Conservation (phyloP, 2,113 vertebrate genomes). For the Pelvicachromis taeniatus region DNA sequence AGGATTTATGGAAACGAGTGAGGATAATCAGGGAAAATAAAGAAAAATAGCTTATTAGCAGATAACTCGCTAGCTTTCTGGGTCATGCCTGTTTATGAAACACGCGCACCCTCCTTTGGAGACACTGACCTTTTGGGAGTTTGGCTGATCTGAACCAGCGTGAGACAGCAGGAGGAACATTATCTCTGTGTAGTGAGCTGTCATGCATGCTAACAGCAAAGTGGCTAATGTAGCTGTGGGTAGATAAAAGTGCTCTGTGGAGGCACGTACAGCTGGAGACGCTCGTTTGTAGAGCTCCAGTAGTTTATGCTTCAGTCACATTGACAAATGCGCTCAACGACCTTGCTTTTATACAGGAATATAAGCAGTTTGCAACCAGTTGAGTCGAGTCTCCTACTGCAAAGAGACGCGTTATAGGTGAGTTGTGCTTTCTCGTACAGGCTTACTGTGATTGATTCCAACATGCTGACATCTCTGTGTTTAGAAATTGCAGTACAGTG, state of each 20-base stretch:
- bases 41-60: background rate
- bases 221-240: background rate
- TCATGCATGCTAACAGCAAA: background rate
- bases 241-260: background rate
- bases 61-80: background rate
- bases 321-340: background rate
- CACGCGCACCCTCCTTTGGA: background rate
- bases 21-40: slow-evolving; percentile 29
- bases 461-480: background rate
- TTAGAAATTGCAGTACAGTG: background rate
- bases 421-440: background rate
- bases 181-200: background rate
- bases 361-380: background rate
- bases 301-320: background rate
- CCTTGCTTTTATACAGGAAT: background rate
- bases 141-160: background rate
- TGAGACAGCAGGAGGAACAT: background rate
- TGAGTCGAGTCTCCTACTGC: background rate
- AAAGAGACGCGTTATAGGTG: fast-evolving
- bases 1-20: slow-evolving; percentile 16
- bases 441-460: background rate
- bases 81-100: background rate
- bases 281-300: background rate
- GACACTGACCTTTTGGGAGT: background rate
- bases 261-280: background rate